phyloP scores from a whole-genome alignment of 2,113 vertebrate genomes.

The Equus przewalskii region DNA sequence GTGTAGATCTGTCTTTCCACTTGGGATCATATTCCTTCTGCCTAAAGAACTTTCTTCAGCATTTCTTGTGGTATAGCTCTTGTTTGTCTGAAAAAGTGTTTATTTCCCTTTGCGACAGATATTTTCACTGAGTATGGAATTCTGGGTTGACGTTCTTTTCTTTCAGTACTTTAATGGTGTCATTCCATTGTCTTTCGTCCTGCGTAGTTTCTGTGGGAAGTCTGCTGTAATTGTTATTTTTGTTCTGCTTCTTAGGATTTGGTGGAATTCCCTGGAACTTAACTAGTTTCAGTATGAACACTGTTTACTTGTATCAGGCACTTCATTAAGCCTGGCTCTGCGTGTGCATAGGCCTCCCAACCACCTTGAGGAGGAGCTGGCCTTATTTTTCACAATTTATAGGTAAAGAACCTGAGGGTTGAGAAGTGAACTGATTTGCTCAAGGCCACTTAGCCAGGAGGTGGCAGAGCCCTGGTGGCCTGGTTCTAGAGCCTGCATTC shows the following conservation, averaged over 20 bases:
- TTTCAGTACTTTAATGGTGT: accelerated
- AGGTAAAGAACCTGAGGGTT: neutral
- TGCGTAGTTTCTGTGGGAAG: neutral
- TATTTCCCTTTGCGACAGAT: accelerated
- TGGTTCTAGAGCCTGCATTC: neutral
- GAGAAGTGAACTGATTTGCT: neutral
- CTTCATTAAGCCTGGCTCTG: neutral
- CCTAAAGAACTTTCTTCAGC: neutral
- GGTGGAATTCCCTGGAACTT: neutral
- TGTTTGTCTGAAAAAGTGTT: neutral
- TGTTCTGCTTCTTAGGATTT: too few species aligned
- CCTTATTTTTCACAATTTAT: neutral
- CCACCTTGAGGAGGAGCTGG: too few species aligned
- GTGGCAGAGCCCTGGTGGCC: neutral
- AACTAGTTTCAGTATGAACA: accelerated
- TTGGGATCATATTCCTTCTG: accelerated
- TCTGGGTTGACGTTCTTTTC: neutral
- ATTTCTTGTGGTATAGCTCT: neutral
- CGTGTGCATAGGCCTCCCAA: accelerated
- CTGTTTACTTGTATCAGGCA: neutral
- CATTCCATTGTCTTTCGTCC: too few species aligned
- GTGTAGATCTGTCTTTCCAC: neutral
- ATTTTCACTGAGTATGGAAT: neutral
- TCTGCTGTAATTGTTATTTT: neutral
- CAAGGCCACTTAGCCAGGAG: too few species aligned